Evolutionary conservation across 2,113 vertebrate species (phyloP).

Genomic region (Prinia subflava): DNA sequence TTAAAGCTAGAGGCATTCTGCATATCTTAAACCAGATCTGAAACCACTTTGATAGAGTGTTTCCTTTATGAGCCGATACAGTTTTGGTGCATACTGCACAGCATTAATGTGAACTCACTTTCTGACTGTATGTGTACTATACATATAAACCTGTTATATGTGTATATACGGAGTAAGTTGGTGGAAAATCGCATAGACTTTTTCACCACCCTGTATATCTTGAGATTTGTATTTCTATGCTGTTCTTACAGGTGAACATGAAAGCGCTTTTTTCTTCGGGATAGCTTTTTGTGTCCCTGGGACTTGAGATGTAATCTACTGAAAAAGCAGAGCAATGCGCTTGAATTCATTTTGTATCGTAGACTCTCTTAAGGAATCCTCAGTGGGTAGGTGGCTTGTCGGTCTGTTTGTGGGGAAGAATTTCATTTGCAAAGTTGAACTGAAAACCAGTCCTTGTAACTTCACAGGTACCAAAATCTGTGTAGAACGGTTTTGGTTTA

Average conservation of each 20-base stretch:
- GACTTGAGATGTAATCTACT: neutral
- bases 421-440: neutral
- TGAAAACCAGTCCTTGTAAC: neutral
- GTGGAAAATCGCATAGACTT: neutral
- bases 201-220: fast-evolving
- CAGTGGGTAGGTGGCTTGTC: neutral
- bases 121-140: neutral
- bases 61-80: neutral
- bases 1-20: neutral
- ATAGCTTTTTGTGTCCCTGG: neutral
- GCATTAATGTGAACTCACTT: neutral
- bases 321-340: neutral
- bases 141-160: fast-evolving
- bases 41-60: neutral
- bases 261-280: neutral
- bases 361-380: neutral
- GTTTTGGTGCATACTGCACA: neutral
- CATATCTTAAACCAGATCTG: neutral
- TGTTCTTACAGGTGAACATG: neutral
- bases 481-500: neutral
- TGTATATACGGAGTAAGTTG: neutral
- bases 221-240: neutral
- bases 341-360: neutral
- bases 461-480: neutral
- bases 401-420: neutral